These are phyloP conservation scores for Plotosus lineatus DNA, from an alignment of 2,113 vertebrate genomes.

Conservation along the genomic window DNA sequence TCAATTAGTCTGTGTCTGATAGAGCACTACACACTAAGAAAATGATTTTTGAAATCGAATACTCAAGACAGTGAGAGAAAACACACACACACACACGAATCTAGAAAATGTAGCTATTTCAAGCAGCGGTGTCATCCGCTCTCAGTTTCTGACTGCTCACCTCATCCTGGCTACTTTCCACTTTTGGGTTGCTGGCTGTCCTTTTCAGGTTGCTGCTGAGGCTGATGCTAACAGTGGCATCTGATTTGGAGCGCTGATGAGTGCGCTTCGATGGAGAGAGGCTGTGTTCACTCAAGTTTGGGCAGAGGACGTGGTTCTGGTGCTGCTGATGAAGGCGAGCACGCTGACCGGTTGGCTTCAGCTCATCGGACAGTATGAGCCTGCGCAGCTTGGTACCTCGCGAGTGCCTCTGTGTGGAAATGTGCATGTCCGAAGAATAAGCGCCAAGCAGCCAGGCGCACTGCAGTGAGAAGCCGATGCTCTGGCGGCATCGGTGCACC, in stretches of 20 bases:
- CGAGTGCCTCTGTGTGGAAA: slow-evolving; percentile 92
- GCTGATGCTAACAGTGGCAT: slow-evolving; percentile 88
- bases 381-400: slow-evolving; percentile 89
- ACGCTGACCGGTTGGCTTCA: slow-evolving; percentile 79
- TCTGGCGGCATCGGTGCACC: slow-evolving; percentile 95
- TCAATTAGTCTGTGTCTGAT: background rate
- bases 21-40: background rate
- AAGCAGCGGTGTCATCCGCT: background rate
- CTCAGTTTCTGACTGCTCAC: slow-evolving; percentile 56
- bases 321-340: slow-evolving; percentile 61
- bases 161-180: slow-evolving; percentile 91
- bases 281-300: slow-evolving; percentile 66
- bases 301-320: slow-evolving; percentile 48
- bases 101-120: background rate
- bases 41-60: background rate
- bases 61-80: background rate
- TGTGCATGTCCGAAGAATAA: slow-evolving; percentile 97
- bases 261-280: slow-evolving; percentile 93
- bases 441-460: slow-evolving; percentile 92
- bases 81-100: background rate
- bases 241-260: slow-evolving; percentile 96
- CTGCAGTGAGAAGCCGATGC: slow-evolving; percentile 89
- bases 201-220: slow-evolving; percentile 93
- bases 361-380: slow-evolving; percentile 91
- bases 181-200: slow-evolving; percentile 95